Conservation (phyloP, 2,797 vertebrate species). For the Simalia tracyae region DNA sequence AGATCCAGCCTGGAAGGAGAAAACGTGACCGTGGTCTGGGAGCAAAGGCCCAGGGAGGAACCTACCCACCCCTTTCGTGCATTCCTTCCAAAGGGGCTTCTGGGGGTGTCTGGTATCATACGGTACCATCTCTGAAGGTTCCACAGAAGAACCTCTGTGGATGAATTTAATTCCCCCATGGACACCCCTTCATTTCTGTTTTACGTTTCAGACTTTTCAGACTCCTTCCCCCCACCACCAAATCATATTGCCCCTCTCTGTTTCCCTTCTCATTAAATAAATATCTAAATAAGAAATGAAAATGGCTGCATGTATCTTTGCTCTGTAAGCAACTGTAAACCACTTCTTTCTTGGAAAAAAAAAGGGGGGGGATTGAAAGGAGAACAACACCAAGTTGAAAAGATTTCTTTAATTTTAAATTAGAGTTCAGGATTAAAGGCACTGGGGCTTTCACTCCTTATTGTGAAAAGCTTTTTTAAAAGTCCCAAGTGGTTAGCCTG, state of each 20-base stretch:
- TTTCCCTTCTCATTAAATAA: conserved; percentile 72
- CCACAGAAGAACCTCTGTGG: too few relatives aligned
- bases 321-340: conserved; percentile 60
- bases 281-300: conserved; percentile 72
- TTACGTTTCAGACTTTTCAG: conserved; percentile 73
- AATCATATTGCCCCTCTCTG: conserved; percentile 69
- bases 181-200: conserved; percentile 32
- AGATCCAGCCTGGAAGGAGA: neutral
- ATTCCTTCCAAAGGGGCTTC: too few relatives aligned
- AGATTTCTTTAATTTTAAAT: conserved; percentile 79
- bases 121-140: too few relatives aligned
- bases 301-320: conserved; percentile 65
- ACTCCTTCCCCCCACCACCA: conserved; percentile 73
- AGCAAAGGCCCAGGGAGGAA: conserved; percentile 28
- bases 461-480: conserved; percentile 73
- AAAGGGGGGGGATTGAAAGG: neutral
- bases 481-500: conserved; percentile 70
- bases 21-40: too few relatives aligned
- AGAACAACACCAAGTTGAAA: conserved; percentile 57
- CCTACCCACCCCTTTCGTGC: too few relatives aligned
- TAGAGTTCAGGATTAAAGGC: conserved; percentile 78
- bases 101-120: too few relatives aligned
- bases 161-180: neutral
- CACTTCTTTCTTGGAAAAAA: conserved; percentile 34
- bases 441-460: conserved; percentile 69